Evolutionary conservation across 2,888 invertebrate genomes (phyloP), one percentile per base, ranked within the genome.

Genomic region (Aricia artaxerxes): DNA sequence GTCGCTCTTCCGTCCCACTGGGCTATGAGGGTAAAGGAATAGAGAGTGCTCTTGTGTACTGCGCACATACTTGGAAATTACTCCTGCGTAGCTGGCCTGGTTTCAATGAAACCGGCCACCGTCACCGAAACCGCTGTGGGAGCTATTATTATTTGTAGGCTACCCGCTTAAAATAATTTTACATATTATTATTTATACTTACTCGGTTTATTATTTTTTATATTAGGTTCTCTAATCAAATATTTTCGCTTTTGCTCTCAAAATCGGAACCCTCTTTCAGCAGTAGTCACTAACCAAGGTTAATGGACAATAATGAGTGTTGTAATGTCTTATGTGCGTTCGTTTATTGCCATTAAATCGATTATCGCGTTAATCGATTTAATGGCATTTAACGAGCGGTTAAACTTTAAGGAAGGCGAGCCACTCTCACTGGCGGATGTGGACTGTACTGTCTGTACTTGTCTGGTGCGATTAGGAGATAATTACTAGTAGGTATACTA

Each of bases 371-470:
- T 69, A 69, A 69, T 35, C 69, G 69, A 35, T 35, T 69, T 69
- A 38, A 69, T 69, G 35, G 35, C 69, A 69, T 69, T 69, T 69
- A 35, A 35, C 13, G 35, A 69, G 69, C 13, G 13, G 69, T 69
- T 69, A 69, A 69, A 69, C 69, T 69, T 69, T 69, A 69, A 69
- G 69, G 69, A 69, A 69, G 69, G 69, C 35, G 35, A 69, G 69
- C 69, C 3, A 69, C 69, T 69, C 69, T 69, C 69, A 69, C 69
- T 16, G 35, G 16, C 69, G 69, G 69, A 69, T 69, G 35, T 69
- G 35, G 69, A 38, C 35, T 38, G 35, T 69, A 31, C 35, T 4
- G 69, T 16, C 35, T 38, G 35, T 35, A 35, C 35, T 13, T 35
- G 35, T 38, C 69, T 16, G 35, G 13, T 38, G 69, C 35, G 69